Base-by-base conservation (phyloP, 2,797 vertebrate genomes). In the Neomorphus geoffroyi region DNA sequence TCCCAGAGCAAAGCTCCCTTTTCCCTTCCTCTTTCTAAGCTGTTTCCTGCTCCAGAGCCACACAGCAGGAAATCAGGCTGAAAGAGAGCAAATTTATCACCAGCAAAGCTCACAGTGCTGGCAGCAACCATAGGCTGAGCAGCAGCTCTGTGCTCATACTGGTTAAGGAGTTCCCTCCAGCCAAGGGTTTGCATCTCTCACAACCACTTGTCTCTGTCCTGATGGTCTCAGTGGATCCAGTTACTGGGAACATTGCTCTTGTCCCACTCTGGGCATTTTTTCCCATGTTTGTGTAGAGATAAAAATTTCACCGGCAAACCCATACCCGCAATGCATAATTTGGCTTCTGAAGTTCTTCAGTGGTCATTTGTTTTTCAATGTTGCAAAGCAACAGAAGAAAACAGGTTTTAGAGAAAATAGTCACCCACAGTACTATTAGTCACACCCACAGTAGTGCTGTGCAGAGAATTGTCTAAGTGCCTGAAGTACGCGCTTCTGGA, bases 261-360 rank as follows among this genome's bases (percentile, higher is more conserved):
- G 67, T 16, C 12, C 28, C 2, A 0, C 19, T 66, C 22, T 28
- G n/a, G 28, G 6, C 9, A 17, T 80, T 84, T 64, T 18, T 58
- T 77, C 39, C n/a, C 13, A 7, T 33, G 10, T 9, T 46, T 1
- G 5, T 28, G 41, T 7, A 50, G 3, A 41, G 32, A 18, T 10
- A 80, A 58, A 1, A 2, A 30, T 81, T 88, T 67, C 5, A 3
- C 66, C 65, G 43, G 27, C 24, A 80, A 50, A 65, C 15, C 51
- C 70, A 57, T 91, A 97, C 97, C 98, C 98, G 98, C 98, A 98
- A 99, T 23, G 97, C 94, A 94, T 74, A 67, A 86, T 98, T 98
- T 80, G 98, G 73, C 41, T 97, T 97, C 72, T 96, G 94, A 35
- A 98, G 97, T 88, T 96, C 96, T 94, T 98, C 92, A 37, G 98